Percentiles rank a stretch among this genome's conserved stretches.
Conservation (phyloP, 64 coral and sea anemone species). For the Dendronephthya gigantea region DNA sequence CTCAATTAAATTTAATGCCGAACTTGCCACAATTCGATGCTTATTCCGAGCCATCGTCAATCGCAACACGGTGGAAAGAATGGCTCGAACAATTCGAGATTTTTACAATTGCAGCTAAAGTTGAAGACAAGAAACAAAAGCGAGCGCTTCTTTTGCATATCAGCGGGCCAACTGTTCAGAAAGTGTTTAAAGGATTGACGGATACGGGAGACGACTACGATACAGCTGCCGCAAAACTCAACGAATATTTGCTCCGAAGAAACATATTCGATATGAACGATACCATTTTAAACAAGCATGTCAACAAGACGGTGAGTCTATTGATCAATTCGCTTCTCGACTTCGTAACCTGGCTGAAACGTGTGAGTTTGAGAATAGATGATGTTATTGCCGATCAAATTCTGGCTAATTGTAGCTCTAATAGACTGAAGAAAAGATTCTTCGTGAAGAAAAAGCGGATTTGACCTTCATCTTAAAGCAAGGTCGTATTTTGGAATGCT, state of each 20-base stretch:
- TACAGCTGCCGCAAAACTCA: slow-evolving; percentile 10
- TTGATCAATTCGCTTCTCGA: slow-evolving; percentile 21
- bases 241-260: slow-evolving; percentile 31
- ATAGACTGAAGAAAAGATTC: slow-evolving; percentile 33
- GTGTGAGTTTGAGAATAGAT: slow-evolving; percentile 28
- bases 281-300: slow-evolving; percentile 37
- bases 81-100: slow-evolving; percentile 41
- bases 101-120: background rate
- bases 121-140: slow-evolving; percentile 29
- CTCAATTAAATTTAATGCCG: background rate
- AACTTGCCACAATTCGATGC: slow-evolving; percentile 33
- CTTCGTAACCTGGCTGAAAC: slow-evolving; percentile 20
- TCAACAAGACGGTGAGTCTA: slow-evolving; percentile 29
- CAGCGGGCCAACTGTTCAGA: slow-evolving; percentile 35
- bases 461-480: background rate
- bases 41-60: slow-evolving; percentile 24
- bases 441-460: slow-evolving; percentile 14
- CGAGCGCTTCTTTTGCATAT: slow-evolving; percentile 27
- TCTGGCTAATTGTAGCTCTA: slow-evolving; percentile 10
- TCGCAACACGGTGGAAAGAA: slow-evolving; percentile 33
- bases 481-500: background rate
- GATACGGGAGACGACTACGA: slow-evolving; percentile 27
- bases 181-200: slow-evolving; percentile 19
- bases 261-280: slow-evolving; percentile 25
- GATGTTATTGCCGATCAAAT: slow-evolving; percentile 37